Percentiles rank a stretch among this genome's conserved stretches.
These are phyloP conservation scores for Sycophila texana DNA, from an alignment of 2,888 invertebrate genomes.

Conservation along the genomic window DNA sequence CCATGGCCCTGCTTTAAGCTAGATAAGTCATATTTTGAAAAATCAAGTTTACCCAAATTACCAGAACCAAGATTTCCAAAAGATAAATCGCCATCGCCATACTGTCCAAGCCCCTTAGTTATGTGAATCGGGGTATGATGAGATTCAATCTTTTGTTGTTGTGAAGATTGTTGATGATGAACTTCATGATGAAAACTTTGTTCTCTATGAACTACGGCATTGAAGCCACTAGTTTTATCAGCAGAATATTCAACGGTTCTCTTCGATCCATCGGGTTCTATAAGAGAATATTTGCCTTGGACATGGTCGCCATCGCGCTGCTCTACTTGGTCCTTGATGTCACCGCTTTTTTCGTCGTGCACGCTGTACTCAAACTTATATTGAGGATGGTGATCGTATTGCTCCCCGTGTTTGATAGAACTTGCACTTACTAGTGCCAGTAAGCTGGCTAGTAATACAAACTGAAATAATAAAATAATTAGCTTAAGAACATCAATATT, in stretches of 20 bases:
- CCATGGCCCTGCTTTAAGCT: no score
- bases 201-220: constrained; percentile 73
- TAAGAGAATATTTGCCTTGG: constrained; percentile 69
- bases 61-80: neutral
- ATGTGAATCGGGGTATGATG: neutral
- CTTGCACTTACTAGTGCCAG: constrained; percentile 74
- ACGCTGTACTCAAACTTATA: constrained; percentile 72
- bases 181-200: constrained; percentile 52
- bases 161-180: neutral
- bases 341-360: constrained; percentile 68
- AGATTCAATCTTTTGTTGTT: neutral
- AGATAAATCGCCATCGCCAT: neutral
- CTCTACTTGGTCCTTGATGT: constrained; percentile 71
- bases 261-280: constrained; percentile 70
- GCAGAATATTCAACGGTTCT: constrained; percentile 71
- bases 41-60: neutral
- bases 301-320: constrained; percentile 69
- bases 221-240: constrained; percentile 70
- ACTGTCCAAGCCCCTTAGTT: neutral
- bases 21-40: neutral
- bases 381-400: constrained; percentile 63
- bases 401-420: neutral
- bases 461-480: constrained; percentile 68
- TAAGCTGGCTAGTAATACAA: constrained; percentile 74
- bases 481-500: neutral